These are phyloP conservation scores for Himalopsyche japonica DNA, from an alignment of 2,888 invertebrate species.

Conservation along the genomic window DNA sequence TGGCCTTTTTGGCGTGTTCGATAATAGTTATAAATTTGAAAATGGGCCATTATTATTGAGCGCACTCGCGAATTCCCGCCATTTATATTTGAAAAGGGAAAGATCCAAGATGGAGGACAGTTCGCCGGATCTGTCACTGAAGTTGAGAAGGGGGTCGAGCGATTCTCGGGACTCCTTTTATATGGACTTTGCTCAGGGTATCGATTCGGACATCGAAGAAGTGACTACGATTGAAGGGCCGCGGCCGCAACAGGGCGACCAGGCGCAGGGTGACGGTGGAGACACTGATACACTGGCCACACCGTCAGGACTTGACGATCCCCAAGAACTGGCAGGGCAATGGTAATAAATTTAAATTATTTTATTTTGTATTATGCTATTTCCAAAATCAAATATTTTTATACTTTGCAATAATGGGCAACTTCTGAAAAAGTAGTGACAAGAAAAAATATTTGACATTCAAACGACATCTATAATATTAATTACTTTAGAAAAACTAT, in stretches of 20 bases:
- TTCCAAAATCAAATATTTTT: no score
- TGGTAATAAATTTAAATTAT: slow-evolving; percentile 49
- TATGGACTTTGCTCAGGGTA: slow-evolving; percentile 89
- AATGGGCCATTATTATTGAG: background rate
- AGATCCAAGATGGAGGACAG: slow-evolving; percentile 66
- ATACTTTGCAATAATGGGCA: no score
- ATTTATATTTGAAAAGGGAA: background rate
- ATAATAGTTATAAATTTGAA: background rate
- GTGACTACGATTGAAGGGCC: slow-evolving; percentile 71
- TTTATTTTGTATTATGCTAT: no score
- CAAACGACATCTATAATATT: no score
- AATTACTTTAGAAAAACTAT: no score
- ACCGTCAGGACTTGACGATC: slow-evolving; percentile 58
- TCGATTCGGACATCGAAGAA: slow-evolving; percentile 88
- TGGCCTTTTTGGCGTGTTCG: background rate
- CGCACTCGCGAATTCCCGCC: background rate
- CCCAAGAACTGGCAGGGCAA: slow-evolving; percentile 54
- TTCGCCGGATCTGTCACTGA: slow-evolving; percentile 83
- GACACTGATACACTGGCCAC: slow-evolving; percentile 58
- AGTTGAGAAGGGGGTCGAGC: slow-evolving; percentile 81
- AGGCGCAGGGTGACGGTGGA: slow-evolving; percentile 48
- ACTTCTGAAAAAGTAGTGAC: no score
- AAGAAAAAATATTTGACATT: no score
- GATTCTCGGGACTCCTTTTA: slow-evolving; percentile 88
- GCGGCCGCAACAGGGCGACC: slow-evolving; percentile 46